Base-by-base conservation (phyloP, 2,888 invertebrate species). In the Biston stratarius region DNA sequence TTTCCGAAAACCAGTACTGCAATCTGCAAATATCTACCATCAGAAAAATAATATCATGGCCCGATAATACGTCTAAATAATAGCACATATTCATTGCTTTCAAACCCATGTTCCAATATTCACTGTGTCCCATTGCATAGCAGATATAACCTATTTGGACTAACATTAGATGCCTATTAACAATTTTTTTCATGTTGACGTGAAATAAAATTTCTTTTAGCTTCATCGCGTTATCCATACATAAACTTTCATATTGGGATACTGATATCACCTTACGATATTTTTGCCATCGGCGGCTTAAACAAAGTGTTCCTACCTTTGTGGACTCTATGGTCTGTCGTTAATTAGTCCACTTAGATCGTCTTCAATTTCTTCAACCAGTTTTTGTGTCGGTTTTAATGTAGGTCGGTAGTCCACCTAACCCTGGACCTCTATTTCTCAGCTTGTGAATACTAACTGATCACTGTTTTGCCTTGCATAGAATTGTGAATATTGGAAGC, bases 71-170 rank as follows among this genome's bases (percentile, higher is more conserved):
- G 86, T 81, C 77, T 79, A 80, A 82, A 84, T 77, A 82, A 84
- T 85, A 81, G 81, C 81, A 79, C 82, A 79, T 79, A 85, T 83
- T 90, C 91, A 92, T 93, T 92, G 91, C 91, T 82, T 79, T 82
- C 70, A 79, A 77, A 76, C 64, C 74, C 76, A 73, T 78, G 87
- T 90, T 91, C 92, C 92, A 92, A 88, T 92, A 91, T 92, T 90
- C 92, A 92, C 89, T 80, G 71, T 71, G 69, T 70, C 56, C 60
- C 71, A 69, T 67, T 69, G 69, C 68, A 68, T 65, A 66, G 68
- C 66, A 69, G 36, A 60, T 38, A 40, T 49, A 47, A 53, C 14
- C 34, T 11, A 24, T 24, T 24, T 24, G 3, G 24, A 24, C 24
- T 24, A 24, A 24, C 1, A 24, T 24, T n/a, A n/a, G 5, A 36